phyloP scores from a whole-genome alignment of 2,113 vertebrate species.

The Phalacrocorax pelagicus region DNA sequence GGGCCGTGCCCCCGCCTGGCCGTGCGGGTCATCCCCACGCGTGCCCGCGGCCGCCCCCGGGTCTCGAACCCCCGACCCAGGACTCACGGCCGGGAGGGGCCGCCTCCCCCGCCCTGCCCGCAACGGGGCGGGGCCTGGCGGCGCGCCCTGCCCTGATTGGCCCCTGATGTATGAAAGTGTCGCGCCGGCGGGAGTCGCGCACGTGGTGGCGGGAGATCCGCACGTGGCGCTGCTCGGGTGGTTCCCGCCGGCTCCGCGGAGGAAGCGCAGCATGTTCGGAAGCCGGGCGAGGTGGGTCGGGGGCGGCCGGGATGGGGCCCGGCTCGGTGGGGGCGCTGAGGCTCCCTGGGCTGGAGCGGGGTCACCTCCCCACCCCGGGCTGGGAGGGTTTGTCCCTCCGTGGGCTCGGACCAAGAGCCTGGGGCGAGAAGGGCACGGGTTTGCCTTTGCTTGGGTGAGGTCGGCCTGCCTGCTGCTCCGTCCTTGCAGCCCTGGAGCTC shows the following conservation, averaged over 20 bases:
- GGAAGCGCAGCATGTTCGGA: neutral
- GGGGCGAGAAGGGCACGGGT: neutral
- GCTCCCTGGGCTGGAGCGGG: too few relatives aligned
- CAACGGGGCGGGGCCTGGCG: neutral
- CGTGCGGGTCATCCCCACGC: fast-evolving
- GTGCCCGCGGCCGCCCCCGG: fast-evolving
- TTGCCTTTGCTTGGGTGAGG: too few relatives aligned
- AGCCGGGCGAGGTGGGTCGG: neutral
- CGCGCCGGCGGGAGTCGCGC: neutral
- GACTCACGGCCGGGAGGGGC: fast-evolving
- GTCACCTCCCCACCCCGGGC: fast-evolving
- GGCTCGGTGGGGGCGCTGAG: fast-evolving
- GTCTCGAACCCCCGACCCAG: fast-evolving
- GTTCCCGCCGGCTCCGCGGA: too few relatives aligned
- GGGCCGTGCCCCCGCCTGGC: fast-evolving
- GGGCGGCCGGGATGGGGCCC: neutral
- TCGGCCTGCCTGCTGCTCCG: fast-evolving
- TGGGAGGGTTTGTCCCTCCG: neutral
- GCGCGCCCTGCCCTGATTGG: neutral
- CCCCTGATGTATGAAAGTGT: neutral
- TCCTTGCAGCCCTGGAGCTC: neutral
- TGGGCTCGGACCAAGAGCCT: fast-evolving
- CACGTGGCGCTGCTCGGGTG: neutral
- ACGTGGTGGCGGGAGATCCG: neutral
- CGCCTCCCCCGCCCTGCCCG: too few relatives aligned